Conservation (phyloP, 2,888 invertebrate genomes). For the Morpho helenor region DNA sequence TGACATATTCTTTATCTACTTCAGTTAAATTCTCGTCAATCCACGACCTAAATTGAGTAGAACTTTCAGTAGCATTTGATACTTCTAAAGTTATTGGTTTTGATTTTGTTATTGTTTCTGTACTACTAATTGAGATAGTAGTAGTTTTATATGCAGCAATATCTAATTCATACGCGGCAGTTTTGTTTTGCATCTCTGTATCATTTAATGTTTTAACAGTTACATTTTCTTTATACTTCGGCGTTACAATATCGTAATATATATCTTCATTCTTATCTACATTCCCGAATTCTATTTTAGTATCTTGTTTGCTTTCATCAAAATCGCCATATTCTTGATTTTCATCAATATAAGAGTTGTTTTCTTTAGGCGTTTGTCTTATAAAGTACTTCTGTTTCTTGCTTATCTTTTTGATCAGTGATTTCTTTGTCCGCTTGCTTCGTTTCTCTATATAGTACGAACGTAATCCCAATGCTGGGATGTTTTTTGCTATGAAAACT, state of each 20-base stretch:
- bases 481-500: constrained; percentile 81
- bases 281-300: constrained; percentile 6
- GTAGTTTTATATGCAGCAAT: neutral
- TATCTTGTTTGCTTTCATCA: constrained; percentile 26
- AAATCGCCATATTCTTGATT: constrained; percentile 32
- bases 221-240: neutral
- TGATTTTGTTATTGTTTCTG: neutral
- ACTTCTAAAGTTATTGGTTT: neutral
- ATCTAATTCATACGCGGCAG: neutral
- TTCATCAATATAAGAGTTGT: constrained; percentile 28
- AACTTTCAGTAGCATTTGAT: constrained; percentile 12
- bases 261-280: constrained; percentile 1
- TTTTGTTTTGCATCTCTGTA: neutral
- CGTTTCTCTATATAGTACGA: constrained; percentile 75
- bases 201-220: neutral
- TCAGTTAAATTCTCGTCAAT: neutral
- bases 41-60: neutral
- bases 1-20: neutral
- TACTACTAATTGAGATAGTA: neutral
- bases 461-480: constrained; percentile 85
- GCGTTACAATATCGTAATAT: constrained; percentile 10
- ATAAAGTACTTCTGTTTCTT: constrained; percentile 40
- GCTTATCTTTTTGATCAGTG: constrained; percentile 40
- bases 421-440: constrained; percentile 23
- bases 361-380: constrained; percentile 35